Base-by-base conservation (phyloP, 2,888 invertebrate genomes). In the Tenthredo distinguenda region DNA sequence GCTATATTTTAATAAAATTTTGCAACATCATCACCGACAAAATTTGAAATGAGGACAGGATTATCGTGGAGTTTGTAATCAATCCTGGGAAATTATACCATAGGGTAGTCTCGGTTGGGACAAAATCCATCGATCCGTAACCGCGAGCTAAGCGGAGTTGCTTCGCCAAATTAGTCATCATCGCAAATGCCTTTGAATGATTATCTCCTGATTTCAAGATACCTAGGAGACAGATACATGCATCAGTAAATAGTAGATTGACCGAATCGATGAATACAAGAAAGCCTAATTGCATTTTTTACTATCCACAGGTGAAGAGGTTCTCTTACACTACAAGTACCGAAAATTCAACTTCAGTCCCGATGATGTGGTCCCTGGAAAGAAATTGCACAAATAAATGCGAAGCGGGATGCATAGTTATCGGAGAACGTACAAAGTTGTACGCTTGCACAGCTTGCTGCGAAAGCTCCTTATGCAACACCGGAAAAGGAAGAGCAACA, bases 381-480 rank as follows among this genome's bases (percentile, higher is more conserved):
- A 95, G 98, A 15, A 97, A 97, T 92, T 98, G 98, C 92, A 96
- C 97, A 0, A 96, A 96, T 89, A 96, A 96, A 90, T 98, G 98
- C 93, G 97, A 98, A 89, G 96, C 97, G 0, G 98, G 98, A 15
- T 98, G 98, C 94, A 98, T 98, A 90, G 96, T 98, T 81, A 98
- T 98, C 88, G 98, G 98, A 0, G 98, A 98, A 92, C 94, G 98
- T 79, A 98, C 98, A 6, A 98, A 98, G 91, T 94, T 98, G 0
- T 97, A 97, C 93, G 97, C 98, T 18, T 98, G 98, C 93, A 98
- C 97, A 0, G 96, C 97, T 0, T 98, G 98, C 91, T 98, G 98
- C 93, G 96, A 96, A 88, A 95, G 95, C 12, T 96, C 96, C 5
- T 95, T 96, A 7, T 98, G 98, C 94, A 98, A 98, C 93, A 95